These are phyloP conservation scores for Acrossocheilus fasciatus DNA, from an alignment of 2,797 vertebrate genomes.

Conservation along the genomic window DNA sequence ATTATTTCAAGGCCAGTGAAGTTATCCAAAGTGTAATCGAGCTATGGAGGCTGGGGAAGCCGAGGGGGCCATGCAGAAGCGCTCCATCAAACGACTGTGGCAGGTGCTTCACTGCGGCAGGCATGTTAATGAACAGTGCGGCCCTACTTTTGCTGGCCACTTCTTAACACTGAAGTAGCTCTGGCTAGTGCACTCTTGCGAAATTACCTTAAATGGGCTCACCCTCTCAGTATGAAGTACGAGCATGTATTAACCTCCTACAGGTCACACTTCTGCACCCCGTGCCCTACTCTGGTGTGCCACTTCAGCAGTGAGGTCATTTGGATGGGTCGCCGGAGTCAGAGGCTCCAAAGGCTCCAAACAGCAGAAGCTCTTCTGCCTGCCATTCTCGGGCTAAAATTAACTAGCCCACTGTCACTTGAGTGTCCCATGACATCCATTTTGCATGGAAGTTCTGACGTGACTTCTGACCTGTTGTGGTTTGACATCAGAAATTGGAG, in stretches of 20 bases:
- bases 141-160: conserved; percentile 56
- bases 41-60: conserved; percentile 36
- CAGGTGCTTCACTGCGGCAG: conserved; percentile 59
- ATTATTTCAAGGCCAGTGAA: conserved; percentile 62
- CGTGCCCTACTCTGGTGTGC: conserved; percentile 13
- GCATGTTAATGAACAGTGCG: conserved; percentile 63
- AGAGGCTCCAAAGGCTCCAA: conserved; percentile 17
- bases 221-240: conserved; percentile 58
- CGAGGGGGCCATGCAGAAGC: conserved; percentile 50
- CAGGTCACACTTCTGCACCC: conserved; percentile 40
- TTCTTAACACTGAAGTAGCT: conserved; percentile 62
- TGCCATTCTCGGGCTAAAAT: conserved; percentile 47
- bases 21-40: conserved; percentile 64
- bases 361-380: conserved; percentile 32
- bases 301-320: conserved; percentile 38
- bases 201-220: conserved; percentile 65
- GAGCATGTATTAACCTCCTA: conserved; percentile 53
- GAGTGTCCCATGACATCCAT: conserved; percentile 20
- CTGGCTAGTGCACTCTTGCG: conserved; percentile 53
- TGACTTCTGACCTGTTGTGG: conserved; percentile 21
- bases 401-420: conserved; percentile 42
- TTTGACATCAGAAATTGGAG: conserved; percentile 33
- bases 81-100: conserved; percentile 63
- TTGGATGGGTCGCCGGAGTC: neutral
- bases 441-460: conserved; percentile 11